A percentile compares a stretch with the other conserved stretches of the same genome.
Conservation (phyloP, 2,888 invertebrate genomes). For the Chrysina gloriosa region DNA sequence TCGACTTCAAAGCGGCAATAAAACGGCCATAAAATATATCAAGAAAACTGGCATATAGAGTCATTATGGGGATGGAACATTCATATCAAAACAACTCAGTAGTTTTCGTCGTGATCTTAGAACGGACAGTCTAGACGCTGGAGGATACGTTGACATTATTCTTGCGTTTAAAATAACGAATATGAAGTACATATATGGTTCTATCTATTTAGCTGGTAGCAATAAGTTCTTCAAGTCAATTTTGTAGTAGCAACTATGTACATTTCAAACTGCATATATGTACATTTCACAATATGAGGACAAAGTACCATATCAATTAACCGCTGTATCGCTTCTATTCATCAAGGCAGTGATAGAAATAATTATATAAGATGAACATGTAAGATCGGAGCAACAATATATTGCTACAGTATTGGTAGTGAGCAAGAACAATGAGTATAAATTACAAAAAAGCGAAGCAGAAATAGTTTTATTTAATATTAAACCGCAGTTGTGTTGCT, state of each 20-base stretch:
- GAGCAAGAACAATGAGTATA: constrained; percentile 37
- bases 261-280: no score
- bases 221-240: no score
- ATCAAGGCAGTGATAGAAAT: not conserved
- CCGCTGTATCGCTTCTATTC: no score
- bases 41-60: constrained; percentile 37
- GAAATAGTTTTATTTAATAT: constrained; percentile 35
- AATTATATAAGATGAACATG: not conserved
- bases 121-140: not conserved
- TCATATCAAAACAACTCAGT: constrained; percentile 9
- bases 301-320: no score
- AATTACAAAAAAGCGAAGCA: constrained; percentile 24
- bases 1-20: constrained; percentile 38
- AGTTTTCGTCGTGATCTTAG: constrained; percentile 22
- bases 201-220: no score
- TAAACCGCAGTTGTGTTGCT: constrained; percentile 20
- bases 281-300: no score
- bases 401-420: constrained; percentile 11
- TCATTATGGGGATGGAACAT: constrained; percentile 24
- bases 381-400: not conserved
- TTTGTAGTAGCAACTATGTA: no score
- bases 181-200: no score
- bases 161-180: no score
- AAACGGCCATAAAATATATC: constrained; percentile 40
- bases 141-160: no score